Percentiles rank a stretch among this genome's conserved stretches.
phyloP scores from a whole-genome alignment of 2,797 vertebrate species.

The Sciaenops ocellatus region DNA sequence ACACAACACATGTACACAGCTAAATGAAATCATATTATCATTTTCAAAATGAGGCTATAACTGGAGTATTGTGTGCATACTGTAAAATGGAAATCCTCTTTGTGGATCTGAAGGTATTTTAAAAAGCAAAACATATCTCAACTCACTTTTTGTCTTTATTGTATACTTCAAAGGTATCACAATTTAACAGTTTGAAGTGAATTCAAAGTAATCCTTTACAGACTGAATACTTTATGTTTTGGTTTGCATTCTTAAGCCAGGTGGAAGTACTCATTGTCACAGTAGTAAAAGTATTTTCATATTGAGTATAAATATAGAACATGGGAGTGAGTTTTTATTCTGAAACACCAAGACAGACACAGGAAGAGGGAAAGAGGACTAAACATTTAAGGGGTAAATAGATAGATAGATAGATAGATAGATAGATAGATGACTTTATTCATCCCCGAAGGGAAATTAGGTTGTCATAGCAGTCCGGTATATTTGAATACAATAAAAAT shows the following conservation, averaged over 20 bases:
- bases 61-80: conserved; percentile 28
- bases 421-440: no score
- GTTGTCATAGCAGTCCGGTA: no score
- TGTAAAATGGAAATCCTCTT: conserved; percentile 11
- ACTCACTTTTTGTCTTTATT: background rate
- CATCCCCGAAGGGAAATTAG: no score
- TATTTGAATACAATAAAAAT: no score
- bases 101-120: conserved; percentile 9
- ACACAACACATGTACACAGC: background rate
- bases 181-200: conserved; percentile 19
- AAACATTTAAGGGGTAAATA: background rate
- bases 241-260: conserved; percentile 79
- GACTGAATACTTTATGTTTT: conserved; percentile 73
- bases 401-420: no score
- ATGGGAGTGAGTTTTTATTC: conserved; percentile 63
- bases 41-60: conserved; percentile 21
- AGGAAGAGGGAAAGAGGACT: background rate
- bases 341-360: background rate
- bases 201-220: conserved; percentile 12
- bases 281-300: conserved; percentile 87
- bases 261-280: conserved; percentile 80
- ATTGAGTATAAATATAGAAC: conserved; percentile 74
- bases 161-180: background rate
- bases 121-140: conserved; percentile 15
- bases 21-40: no score